Evolutionary conservation across 2,797 vertebrate genomes (phyloP).

Genomic region (Pelobates cultripes): DNA sequence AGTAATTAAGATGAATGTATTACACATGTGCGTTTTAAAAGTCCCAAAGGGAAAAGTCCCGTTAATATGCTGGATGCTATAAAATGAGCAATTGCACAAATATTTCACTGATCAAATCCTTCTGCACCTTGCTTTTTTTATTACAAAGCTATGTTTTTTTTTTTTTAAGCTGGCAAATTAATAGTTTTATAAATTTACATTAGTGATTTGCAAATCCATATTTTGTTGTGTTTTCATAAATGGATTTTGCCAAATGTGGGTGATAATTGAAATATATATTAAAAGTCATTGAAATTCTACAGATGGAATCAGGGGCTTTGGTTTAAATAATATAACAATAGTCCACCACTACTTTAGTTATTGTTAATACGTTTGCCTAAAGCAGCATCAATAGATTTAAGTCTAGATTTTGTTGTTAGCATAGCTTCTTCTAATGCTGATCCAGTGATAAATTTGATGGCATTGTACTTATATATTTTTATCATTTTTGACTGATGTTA

Average conservation of each 20-base stretch:
- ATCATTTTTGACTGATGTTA: too few species aligned
- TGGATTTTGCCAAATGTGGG: not conserved
- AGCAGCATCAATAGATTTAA: too few species aligned
- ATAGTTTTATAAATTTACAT: conserved; percentile 1
- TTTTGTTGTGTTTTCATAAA: not conserved
- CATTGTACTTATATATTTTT: too few species aligned
- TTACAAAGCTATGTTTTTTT: not conserved
- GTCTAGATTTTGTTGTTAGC: too few species aligned
- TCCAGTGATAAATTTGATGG: too few species aligned
- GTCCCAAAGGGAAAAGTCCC: conserved; percentile 36
- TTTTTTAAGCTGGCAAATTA: conserved; percentile 11
- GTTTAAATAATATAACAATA: too few species aligned
- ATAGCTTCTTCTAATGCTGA: too few species aligned
- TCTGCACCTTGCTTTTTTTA: conserved; percentile 4
- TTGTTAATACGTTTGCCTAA: too few species aligned
- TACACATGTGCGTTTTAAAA: conserved; percentile 28
- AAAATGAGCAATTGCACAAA: conserved; percentile 40
- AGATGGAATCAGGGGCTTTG: too few species aligned
- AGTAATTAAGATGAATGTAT: conserved; percentile 48
- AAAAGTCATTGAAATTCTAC: not conserved
- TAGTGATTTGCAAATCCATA: conserved; percentile 13
- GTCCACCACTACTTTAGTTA: too few species aligned
- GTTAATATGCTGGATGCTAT: conserved; percentile 43
- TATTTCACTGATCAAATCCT: conserved; percentile 40
- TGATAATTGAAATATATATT: conserved; percentile 8